Percentiles rank a stretch among this genome's conserved stretches.
Evolutionary conservation across 2,797 vertebrate genomes (phyloP).

Genomic region (Sardinella longiceps): DNA sequence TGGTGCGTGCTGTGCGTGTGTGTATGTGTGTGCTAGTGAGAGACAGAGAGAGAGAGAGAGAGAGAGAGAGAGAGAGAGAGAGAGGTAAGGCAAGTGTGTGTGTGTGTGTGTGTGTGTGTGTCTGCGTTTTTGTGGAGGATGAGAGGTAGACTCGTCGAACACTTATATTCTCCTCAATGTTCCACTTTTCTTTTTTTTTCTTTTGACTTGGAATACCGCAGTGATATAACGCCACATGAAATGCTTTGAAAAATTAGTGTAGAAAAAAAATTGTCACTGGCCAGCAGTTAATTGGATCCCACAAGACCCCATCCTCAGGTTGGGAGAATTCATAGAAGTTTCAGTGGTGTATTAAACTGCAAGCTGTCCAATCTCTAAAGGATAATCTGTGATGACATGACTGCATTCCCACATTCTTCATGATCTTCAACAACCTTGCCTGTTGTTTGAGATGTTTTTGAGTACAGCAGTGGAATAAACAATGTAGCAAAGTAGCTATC

Average conservation of each 20-base stretch:
- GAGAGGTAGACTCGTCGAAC: not conserved
- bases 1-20: not conserved
- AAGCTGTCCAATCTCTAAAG: not conserved
- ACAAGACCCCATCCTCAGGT: not conserved
- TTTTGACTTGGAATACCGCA: not conserved
- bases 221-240: not conserved
- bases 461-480: too few species aligned
- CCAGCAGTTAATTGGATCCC: conserved; percentile 7
- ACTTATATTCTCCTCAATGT: not conserved
- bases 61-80: too few species aligned
- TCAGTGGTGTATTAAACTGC: not conserved
- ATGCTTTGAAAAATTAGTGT: not conserved
- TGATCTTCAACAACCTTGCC: too few species aligned
- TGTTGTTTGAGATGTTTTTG: too few species aligned
- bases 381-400: not conserved
- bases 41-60: too few species aligned
- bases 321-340: not conserved
- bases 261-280: not conserved
- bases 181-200: not conserved
- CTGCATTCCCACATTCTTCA: too few species aligned
- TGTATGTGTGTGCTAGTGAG: not conserved
- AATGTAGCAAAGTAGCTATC: too few species aligned
- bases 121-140: not conserved
- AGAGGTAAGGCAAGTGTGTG: not conserved
- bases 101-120: not conserved